Conservation (phyloP, 92 coral and sea anemone species). For the Diadumene lineata region DNA sequence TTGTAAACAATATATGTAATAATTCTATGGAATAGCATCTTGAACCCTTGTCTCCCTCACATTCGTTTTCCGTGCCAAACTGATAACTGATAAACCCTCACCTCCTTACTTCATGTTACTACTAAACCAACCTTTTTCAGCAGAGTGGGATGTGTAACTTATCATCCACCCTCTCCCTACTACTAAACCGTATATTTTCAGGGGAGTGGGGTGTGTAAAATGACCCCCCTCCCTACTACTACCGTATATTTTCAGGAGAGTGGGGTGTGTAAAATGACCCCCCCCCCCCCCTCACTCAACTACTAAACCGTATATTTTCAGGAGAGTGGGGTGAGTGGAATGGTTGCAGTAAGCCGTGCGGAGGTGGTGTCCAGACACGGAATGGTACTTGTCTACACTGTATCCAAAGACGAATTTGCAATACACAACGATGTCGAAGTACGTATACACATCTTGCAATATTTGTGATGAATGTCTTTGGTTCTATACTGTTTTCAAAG, state of each 20-base stretch:
- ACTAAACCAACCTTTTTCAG: too few relatives aligned
- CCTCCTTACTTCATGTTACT: too few relatives aligned
- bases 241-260: too few relatives aligned
- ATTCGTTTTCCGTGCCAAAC: too few relatives aligned
- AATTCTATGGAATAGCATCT: too few relatives aligned
- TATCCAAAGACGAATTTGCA: conserved; percentile 22
- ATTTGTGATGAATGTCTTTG: not conserved
- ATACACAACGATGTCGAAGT: conserved; percentile 15
- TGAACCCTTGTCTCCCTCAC: too few relatives aligned
- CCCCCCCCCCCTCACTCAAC: not conserved
- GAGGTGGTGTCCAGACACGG: conserved; percentile 31
- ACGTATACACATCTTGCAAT: not conserved
- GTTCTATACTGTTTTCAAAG: not conserved
- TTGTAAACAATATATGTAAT: too few relatives aligned
- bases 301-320: conserved; percentile 16
- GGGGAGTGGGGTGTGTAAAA: conserved; percentile 43
- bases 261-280: too few relatives aligned
- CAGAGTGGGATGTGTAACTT: too few relatives aligned
- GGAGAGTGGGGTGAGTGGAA: conserved; percentile 46
- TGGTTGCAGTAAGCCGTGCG: conserved; percentile 29
- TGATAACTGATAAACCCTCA: too few relatives aligned
- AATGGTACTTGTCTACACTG: conserved; percentile 31
- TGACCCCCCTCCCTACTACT: not conserved
- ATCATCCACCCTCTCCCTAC: not conserved
- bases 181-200: conserved; percentile 16